phyloP scores from a whole-genome alignment of 2,797 vertebrate genomes.

The Myripristis murdjan region DNA sequence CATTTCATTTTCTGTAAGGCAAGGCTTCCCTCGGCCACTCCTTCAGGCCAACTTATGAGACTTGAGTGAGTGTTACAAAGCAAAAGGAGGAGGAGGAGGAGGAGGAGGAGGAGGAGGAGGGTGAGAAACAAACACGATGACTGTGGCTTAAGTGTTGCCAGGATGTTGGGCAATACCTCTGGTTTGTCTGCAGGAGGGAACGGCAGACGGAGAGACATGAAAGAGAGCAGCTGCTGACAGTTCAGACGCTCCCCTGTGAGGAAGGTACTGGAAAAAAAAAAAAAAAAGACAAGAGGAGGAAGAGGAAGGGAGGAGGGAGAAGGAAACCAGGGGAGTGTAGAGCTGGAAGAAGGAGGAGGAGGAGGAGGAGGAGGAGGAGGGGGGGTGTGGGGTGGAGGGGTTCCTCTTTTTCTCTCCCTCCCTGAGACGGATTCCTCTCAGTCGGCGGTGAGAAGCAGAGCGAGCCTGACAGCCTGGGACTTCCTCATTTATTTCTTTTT shows the following conservation, averaged over 20 bases:
- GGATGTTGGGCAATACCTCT: constrained; percentile 58
- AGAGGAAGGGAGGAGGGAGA: neutral
- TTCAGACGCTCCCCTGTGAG: constrained; percentile 47
- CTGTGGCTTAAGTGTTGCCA: constrained; percentile 36
- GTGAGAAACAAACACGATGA: constrained; percentile 9
- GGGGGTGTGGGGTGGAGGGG: no score
- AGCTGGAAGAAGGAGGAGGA: constrained; percentile 21
- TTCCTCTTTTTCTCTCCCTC: constrained; percentile 33
- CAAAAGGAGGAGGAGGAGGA: constrained; percentile 3
- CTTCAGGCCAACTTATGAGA: neutral
- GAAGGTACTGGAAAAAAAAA: constrained; percentile 21
- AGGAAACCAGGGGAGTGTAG: constrained; percentile 22
- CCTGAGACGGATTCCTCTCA: constrained; percentile 46
- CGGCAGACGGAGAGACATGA: constrained; percentile 54
- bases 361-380: constrained; percentile 23
- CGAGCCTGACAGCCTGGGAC: constrained; percentile 27
- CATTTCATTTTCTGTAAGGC: constrained; percentile 42
- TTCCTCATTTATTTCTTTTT: constrained; percentile 31
- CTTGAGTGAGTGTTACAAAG: constrained; percentile 13
- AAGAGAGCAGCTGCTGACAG: constrained; percentile 67
- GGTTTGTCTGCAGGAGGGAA: neutral
- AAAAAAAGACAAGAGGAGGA: constrained; percentile 13
- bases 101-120: no score
- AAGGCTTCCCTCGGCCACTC: no score
- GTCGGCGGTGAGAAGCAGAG: constrained; percentile 37